Conservation (phyloP, 2,888 invertebrate genomes). For the Dolomedes plantarius region DNA sequence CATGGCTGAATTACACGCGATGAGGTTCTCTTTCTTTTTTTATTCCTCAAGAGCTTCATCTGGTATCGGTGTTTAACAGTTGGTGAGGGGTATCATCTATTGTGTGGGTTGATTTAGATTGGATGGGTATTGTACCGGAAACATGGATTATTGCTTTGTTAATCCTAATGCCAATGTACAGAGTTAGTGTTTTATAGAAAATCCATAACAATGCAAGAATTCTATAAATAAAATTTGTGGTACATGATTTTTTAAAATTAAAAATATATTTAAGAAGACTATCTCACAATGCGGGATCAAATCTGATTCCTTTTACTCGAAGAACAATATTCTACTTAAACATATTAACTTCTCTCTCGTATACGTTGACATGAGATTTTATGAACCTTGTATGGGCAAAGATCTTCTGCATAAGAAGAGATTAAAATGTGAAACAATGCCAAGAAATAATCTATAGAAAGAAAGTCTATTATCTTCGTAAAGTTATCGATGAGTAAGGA, state of each 20-base stretch:
- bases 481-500: too few species aligned
- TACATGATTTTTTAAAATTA: background rate
- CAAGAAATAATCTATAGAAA: too few species aligned
- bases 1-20: conserved; percentile 64
- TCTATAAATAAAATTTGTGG: conserved; percentile 42
- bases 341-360: too few species aligned
- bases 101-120: conserved; percentile 53
- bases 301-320: too few species aligned
- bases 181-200: conserved; percentile 31
- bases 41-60: conserved; percentile 45
- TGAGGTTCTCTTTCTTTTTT: conserved; percentile 33
- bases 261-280: background rate
- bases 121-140: conserved; percentile 59
- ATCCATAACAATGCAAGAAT: conserved; percentile 12
- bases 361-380: too few species aligned
- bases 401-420: too few species aligned
- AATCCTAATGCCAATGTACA: conserved; percentile 42
- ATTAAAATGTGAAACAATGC: too few species aligned
- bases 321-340: too few species aligned
- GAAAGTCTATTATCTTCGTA: too few species aligned
- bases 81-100: conserved; percentile 33
- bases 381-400: too few species aligned
- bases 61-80: conserved; percentile 49
- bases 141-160: conserved; percentile 58
- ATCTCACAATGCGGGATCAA: too few species aligned